Evolutionary conservation across 2,797 vertebrate genomes (phyloP).

Genomic region (Epinephelus malabaricus): DNA sequence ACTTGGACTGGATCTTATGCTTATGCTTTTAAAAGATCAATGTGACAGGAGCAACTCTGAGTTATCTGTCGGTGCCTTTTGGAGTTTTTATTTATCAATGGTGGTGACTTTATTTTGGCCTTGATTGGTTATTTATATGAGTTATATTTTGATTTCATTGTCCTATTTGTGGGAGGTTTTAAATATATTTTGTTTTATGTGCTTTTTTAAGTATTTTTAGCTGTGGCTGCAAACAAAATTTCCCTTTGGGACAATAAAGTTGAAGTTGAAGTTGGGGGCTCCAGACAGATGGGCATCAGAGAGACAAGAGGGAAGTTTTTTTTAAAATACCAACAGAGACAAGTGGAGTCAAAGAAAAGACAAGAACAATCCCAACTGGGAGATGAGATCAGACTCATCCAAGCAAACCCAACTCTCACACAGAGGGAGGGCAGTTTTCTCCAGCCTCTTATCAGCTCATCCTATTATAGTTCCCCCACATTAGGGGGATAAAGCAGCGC

Average conservation of each 20-base stretch:
- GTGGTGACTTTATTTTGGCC: conserved; percentile 12
- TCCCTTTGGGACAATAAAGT: conserved; percentile 1
- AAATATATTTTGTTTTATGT: conserved; percentile 31
- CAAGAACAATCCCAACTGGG: background rate
- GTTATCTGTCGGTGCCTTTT: conserved; percentile 1
- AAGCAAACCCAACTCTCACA: conserved; percentile 16
- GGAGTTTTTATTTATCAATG: conserved; percentile 18
- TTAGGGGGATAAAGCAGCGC: conserved; percentile 49
- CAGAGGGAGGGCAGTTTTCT: conserved; percentile 25
- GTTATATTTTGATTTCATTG: background rate
- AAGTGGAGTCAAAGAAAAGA: conserved; percentile 18
- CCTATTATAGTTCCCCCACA: conserved; percentile 53
- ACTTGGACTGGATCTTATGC: background rate
- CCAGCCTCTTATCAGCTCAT: conserved; percentile 44
- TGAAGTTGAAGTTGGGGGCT: conserved; percentile 37
- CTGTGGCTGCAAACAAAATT: conserved; percentile 3
- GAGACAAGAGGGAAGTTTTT: background rate
- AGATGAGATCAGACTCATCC: conserved; percentile 16
- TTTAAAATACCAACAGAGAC: background rate
- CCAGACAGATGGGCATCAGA: conserved; percentile 39
- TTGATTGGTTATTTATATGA: conserved; percentile 23
- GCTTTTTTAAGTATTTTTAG: conserved; percentile 39
- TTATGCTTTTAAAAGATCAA: conserved; percentile 19
- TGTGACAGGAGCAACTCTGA: background rate
- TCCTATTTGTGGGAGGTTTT: conserved; percentile 8